Percentiles rank a stretch among this genome's conserved stretches.
These are phyloP conservation scores for Heliconius ismenius DNA, from an alignment of 2,888 invertebrate species.

Conservation along the genomic window DNA sequence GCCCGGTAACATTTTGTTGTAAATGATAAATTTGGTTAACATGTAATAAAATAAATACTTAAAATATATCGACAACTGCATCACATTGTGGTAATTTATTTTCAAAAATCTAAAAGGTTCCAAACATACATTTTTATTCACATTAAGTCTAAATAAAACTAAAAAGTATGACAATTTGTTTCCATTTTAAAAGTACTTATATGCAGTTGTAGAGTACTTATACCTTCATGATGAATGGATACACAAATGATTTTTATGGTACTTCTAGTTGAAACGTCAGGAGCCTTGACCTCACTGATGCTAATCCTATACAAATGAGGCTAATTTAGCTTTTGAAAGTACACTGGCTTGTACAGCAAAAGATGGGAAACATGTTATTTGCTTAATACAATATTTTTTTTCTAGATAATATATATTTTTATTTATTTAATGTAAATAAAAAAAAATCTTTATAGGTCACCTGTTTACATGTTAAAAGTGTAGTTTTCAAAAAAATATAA, in stretches of 20 bases:
- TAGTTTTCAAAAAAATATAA: too few relatives aligned
- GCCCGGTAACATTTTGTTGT: neutral
- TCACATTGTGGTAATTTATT: neutral
- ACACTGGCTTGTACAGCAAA: neutral
- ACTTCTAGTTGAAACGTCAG: constrained; percentile 2
- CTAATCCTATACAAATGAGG: neutral
- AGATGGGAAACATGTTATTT: neutral
- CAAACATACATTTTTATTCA: neutral
- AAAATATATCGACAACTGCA: neutral
- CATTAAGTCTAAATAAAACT: neutral
- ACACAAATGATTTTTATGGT: neutral
- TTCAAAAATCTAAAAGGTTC: neutral
- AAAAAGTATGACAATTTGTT: neutral
- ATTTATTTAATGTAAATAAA: too few relatives aligned
- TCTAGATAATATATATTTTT: too few relatives aligned
- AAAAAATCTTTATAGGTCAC: too few relatives aligned
- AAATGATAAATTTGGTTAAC: neutral
- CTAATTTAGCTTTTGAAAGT: neutral
- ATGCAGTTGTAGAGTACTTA: neutral
- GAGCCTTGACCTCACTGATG: neutral
- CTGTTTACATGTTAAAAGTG: too few relatives aligned
- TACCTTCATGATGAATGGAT: neutral
- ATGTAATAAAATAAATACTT: neutral
- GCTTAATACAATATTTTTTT: neutral
- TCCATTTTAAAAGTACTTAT: neutral